Base-by-base conservation (phyloP, 23 tunicate genomes). In the Trididemnum clinides region DNA sequence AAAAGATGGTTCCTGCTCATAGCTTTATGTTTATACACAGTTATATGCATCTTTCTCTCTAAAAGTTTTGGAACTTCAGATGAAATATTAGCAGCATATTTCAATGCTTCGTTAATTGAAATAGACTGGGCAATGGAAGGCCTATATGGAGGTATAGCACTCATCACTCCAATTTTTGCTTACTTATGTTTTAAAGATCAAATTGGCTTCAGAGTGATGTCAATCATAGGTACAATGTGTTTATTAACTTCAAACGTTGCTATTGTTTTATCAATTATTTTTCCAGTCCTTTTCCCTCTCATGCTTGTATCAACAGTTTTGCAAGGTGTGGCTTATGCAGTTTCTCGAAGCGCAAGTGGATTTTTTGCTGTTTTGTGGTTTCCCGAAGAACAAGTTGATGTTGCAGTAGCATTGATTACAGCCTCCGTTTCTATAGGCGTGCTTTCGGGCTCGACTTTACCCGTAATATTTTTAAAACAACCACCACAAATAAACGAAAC, bases 291-390 rank as follows among this genome's bases (percentile, higher is more conserved):
- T 22, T 79, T 34, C 58, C 44, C 37, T 10, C 18, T 79, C 0
- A 29, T 34, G 35, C 2, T 58, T 1, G 44, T 79, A 30, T 59
- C 70, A 57, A 33, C 32, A 1, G 18, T 34, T 1, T 1, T 79
- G 84, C 64, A 54, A 34, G 84, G 84, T 27, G 64, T 79, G 4
- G 25, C 84, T 15, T 34, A 51, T 4, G 34, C 34, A 26, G 25
- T 57, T 30, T 28, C 28, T 2, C 27, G 30, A 22, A 28, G 71
- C 20, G 34, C 37, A 29, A 39, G 70, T 0, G 20, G 71, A 1
- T 51, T 36, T 0, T 79, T 79, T 54, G 84, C 71, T 0, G 70
- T 29, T 1, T 7, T 79, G 23, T 79, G 84, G 84, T 79, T 79
- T 58, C 71, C 84, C 0, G 84, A 79, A 6, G 5, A 79, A 19